Evolutionary conservation across 2,113 vertebrate genomes (phyloP).

Genomic region (Istiophorus platypterus): DNA sequence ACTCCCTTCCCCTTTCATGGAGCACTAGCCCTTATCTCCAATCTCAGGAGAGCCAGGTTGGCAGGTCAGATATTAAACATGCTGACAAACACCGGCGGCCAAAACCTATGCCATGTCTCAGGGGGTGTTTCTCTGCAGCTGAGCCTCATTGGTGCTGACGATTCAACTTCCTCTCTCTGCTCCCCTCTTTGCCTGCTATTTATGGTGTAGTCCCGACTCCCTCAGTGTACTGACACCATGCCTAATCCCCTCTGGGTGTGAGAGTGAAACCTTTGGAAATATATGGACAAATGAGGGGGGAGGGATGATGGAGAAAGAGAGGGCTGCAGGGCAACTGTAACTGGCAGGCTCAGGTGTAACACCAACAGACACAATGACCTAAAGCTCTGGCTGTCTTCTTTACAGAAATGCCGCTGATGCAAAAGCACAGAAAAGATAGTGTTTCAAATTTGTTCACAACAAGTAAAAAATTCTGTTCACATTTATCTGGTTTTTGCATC

Average conservation of each 20-base stretch:
- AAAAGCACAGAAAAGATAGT: neutral
- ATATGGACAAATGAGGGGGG: slow-evolving; percentile 37
- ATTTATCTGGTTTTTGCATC: neutral
- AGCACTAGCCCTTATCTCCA: slow-evolving; percentile 24
- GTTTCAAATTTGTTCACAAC: neutral
- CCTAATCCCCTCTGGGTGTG: slow-evolving; percentile 44
- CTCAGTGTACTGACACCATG: slow-evolving; percentile 51
- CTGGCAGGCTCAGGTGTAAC: slow-evolving; percentile 6
- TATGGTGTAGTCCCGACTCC: slow-evolving; percentile 60
- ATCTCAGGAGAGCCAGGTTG: slow-evolving; percentile 69
- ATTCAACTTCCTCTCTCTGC: slow-evolving; percentile 15
- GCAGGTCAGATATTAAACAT: slow-evolving; percentile 72
- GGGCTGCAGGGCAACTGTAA: neutral
- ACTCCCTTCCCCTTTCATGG: slow-evolving; percentile 18
- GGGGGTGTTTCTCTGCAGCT: slow-evolving; percentile 61
- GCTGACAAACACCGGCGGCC: slow-evolving; percentile 53
- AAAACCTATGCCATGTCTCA: slow-evolving; percentile 21
- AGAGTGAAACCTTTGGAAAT: slow-evolving; percentile 38
- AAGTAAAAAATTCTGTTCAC: neutral
- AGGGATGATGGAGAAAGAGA: neutral
- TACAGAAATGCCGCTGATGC: neutral
- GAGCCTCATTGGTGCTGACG: neutral
- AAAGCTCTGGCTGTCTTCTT: neutral
- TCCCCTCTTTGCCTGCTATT: slow-evolving; percentile 22
- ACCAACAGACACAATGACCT: neutral